Base-by-base conservation (phyloP, 2,113 vertebrate genomes). In the Oxyura jamaicensis region DNA sequence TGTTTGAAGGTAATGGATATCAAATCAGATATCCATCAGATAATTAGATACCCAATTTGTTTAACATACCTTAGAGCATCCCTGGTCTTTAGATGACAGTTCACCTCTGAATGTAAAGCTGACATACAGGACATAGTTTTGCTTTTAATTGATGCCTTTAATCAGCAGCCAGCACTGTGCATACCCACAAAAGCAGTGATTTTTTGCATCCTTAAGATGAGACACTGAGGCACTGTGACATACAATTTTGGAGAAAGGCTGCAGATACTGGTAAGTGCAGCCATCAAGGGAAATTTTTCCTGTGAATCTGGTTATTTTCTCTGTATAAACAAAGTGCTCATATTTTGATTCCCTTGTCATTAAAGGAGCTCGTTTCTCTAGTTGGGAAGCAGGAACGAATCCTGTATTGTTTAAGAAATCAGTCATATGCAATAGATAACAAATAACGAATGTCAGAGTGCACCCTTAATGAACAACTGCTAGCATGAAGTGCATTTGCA, bases 141-240 rank as follows among this genome's bases (percentile, higher is more conserved):
- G 33, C 19, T 86, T 69, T 77, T 31, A 53, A 31, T 7, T 72
- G 48, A 4, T 62, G 72, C 41, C 75, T 74, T 5, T 3, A 58
- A 81, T 20, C 50, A 71, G 63, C 44, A 83, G 50, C 23, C 77
- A 93, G 25, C 55, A 52, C 17, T 5, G 7, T 29, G 39, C 33
- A 73, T 35, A 18, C 50, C 60, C 26, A 36, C 4, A 63, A 62
- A 31, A 78, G 46, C 41, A 11, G 41, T 29, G 63, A 42, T 48
- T 85, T 86, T 72, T 50, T 36, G 9, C 18, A 44, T n/a, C 33
- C 41, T 68, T 58, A 67, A 76, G 58, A 60, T 48, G 20, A 48
- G 46, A 66, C 50, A 56, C 26, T 1, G 26, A 52, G 10, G 13
- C 33, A 25, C 29, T 48, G 29, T 60, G 35, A 14, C 0, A 0